Conservation (phyloP, 2,888 invertebrate genomes). For the Synergus gifuensis region DNA sequence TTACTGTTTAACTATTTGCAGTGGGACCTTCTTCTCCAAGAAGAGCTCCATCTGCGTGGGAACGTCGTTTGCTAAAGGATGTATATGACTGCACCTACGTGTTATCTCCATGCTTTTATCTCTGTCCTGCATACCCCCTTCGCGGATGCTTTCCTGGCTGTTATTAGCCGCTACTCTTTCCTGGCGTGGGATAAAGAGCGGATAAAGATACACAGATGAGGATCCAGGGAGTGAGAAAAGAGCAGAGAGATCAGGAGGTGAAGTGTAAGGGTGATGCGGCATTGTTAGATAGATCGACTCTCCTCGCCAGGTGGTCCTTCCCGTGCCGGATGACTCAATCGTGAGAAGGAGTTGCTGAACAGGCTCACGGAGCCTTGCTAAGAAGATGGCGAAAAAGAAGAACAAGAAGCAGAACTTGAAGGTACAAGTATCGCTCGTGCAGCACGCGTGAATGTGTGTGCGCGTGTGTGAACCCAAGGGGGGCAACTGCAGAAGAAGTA, state of each 20-base stretch:
- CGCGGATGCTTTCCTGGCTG: slow-evolving; percentile 7
- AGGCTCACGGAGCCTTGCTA: slow-evolving; percentile 51
- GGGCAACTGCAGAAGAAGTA: slow-evolving; percentile 42
- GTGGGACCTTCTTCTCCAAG: slow-evolving; percentile 43
- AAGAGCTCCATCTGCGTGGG: slow-evolving; percentile 18
- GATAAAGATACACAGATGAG: slow-evolving; percentile 35
- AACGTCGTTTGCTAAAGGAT: not conserved
- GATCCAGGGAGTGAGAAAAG: slow-evolving; percentile 39
- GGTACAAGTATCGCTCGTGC: slow-evolving; percentile 44
- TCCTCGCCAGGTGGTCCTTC: slow-evolving; percentile 74
- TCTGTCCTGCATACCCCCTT: slow-evolving; percentile 12
- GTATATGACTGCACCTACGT: slow-evolving; percentile 6
- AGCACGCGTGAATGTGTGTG: slow-evolving; percentile 45
- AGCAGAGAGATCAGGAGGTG: slow-evolving; percentile 50
- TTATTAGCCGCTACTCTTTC: slow-evolving; percentile 30
- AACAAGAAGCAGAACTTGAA: slow-evolving; percentile 45
- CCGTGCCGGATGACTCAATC: slow-evolving; percentile 75
- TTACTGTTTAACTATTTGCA: not conserved
- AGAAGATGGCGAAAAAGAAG: slow-evolving; percentile 42
- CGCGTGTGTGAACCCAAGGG: slow-evolving; percentile 46
- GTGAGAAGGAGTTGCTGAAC: slow-evolving; percentile 73
- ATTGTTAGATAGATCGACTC: slow-evolving; percentile 72
- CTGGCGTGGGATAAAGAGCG: slow-evolving; percentile 38
- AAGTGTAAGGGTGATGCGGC: slow-evolving; percentile 61
- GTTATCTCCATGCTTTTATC: slow-evolving; percentile 13